Evolutionary conservation across 1,140 invertebrate genomes (phyloP).

Genomic region (Helicorthomorpha holstii): DNA sequence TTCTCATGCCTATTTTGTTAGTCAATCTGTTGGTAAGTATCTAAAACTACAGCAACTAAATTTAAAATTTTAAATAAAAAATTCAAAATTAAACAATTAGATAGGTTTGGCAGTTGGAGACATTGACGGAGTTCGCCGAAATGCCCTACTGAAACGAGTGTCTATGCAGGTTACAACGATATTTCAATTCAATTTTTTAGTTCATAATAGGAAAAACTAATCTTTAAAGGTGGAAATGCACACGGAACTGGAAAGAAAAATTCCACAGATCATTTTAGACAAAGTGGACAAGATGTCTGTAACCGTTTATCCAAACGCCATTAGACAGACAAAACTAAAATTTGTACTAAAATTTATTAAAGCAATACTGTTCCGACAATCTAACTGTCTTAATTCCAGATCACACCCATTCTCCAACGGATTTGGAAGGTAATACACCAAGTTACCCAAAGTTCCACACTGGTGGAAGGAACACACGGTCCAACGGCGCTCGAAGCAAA

Average conservation of each 20-base stretch:
- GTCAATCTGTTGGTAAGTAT: conserved; percentile 59
- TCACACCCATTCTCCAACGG: too few relatives aligned
- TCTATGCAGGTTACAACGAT: conserved; percentile 48
- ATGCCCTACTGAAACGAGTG: conserved; percentile 68
- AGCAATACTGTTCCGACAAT: too few relatives aligned
- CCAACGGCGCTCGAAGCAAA: too few relatives aligned
- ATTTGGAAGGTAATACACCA: too few relatives aligned
- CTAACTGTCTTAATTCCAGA: too few relatives aligned
- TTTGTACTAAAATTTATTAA: too few relatives aligned
- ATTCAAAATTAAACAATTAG: conserved; percentile 4
- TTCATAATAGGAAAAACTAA: neutral
- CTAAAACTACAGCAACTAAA: too few relatives aligned
- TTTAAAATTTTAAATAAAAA: neutral
- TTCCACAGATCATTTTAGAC: conserved; percentile 53
- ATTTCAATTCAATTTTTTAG: neutral
- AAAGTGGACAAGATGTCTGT: conserved; percentile 59
- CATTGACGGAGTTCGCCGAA: conserved; percentile 68
- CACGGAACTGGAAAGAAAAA: conserved; percentile 63
- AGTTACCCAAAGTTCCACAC: too few relatives aligned
- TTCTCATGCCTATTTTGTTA: conserved; percentile 75
- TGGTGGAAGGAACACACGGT: too few relatives aligned
- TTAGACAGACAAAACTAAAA: too few relatives aligned
- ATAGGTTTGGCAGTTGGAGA: conserved; percentile 88
- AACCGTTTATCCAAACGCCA: conserved; percentile 68
- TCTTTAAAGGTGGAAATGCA: conserved; percentile 69